Conservation (phyloP, 2,888 invertebrate species). For the Volucella zonaria region DNA sequence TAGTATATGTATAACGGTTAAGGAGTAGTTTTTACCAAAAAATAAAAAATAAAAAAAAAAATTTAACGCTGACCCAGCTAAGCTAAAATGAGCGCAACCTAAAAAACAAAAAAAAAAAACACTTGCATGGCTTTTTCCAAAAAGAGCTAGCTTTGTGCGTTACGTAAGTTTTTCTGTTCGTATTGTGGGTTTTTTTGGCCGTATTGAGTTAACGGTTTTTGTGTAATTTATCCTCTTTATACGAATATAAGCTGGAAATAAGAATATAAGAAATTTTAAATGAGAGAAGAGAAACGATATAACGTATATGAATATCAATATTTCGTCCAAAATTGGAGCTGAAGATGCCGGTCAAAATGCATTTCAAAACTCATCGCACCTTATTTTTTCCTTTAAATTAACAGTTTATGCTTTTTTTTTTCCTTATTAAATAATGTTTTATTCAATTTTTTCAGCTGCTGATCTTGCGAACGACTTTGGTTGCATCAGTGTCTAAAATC, state of each 20-base stretch:
- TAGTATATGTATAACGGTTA: conserved; percentile 39
- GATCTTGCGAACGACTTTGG: no score
- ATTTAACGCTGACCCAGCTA: conserved; percentile 23
- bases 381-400: conserved; percentile 15
- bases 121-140: conserved; percentile 10
- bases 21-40: conserved; percentile 41
- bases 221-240: conserved; percentile 74
- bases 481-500: no score
- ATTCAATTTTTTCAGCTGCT: neutral
- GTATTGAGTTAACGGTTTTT: conserved; percentile 26
- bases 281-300: conserved; percentile 74
- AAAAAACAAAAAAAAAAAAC: conserved; percentile 32
- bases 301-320: conserved; percentile 82
- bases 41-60: neutral
- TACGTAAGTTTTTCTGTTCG: conserved; percentile 5
- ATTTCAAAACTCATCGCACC: conserved; percentile 45
- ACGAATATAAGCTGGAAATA: conserved; percentile 62
- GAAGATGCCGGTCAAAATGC: conserved; percentile 72
- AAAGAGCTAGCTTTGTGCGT: conserved; percentile 16
- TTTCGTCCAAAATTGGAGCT: conserved; percentile 82
- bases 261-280: conserved; percentile 25
- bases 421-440: neutral
- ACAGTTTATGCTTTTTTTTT: neutral
- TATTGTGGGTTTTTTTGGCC: conserved; percentile 23
- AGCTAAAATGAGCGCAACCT: conserved; percentile 32